A percentile compares a stretch with the other conserved stretches of the same genome.
phyloP scores from a whole-genome alignment of 1,140 invertebrate genomes.

The Mercenaria mercenaria region DNA sequence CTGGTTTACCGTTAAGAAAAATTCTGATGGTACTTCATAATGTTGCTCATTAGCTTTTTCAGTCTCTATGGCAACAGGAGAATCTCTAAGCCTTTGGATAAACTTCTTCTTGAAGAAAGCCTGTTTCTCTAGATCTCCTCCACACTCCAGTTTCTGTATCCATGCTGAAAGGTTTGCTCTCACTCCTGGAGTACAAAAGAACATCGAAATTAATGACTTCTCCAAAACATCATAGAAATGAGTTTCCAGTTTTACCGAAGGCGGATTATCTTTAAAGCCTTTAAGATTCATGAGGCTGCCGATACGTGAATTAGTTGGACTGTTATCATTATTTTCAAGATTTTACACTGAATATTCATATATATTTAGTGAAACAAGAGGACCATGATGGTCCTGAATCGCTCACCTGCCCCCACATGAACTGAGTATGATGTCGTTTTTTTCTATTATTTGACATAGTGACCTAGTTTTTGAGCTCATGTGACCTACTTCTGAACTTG shows the following conservation, averaged over 20 bases:
- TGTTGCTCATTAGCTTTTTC: constrained; percentile 83
- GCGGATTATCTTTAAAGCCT: background rate
- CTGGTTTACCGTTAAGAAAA: constrained; percentile 79
- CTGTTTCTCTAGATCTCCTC: constrained; percentile 80
- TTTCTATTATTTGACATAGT: no score
- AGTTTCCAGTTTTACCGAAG: background rate
- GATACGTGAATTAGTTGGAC: no score
- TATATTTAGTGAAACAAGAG: no score
- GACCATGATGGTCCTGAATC: no score
- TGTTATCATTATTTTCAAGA: no score
- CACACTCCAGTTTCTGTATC: constrained; percentile 80
- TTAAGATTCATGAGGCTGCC: background rate
- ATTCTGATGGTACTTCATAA: constrained; percentile 83
- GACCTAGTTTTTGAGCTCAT: no score
- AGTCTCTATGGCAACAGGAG: constrained; percentile 81
- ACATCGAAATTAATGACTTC: background rate
- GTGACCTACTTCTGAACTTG: no score
- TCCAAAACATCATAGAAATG: background rate
- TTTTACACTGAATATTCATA: no score
- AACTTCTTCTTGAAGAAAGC: constrained; percentile 80
- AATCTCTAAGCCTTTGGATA: constrained; percentile 72
- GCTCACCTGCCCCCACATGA: no score
- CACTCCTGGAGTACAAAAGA: constrained; percentile 75
- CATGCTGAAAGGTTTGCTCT: constrained; percentile 74
- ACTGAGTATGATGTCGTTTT: no score